Evolutionary conservation across 1,140 invertebrate genomes (phyloP).

Genomic region (Mycetomoellerius zeteki): DNA sequence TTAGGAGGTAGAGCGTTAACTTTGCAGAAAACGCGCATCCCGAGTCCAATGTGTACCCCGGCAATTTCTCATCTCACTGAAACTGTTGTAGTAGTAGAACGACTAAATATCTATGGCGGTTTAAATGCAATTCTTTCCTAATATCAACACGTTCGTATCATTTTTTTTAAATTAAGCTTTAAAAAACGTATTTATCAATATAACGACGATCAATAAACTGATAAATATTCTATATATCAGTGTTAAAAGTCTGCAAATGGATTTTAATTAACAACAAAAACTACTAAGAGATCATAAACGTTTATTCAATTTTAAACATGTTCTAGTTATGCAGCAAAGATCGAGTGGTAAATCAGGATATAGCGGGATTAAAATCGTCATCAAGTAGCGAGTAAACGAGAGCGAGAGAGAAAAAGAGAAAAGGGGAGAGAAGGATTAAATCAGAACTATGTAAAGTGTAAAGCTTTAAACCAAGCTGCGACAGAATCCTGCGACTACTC

Average conservation of each 20-base stretch:
- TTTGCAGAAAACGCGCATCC: neutral
- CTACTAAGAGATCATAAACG: neutral
- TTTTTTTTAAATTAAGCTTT: neutral
- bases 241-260: neutral
- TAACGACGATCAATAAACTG: neutral
- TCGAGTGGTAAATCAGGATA: neutral
- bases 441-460: constrained; percentile 39
- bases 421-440: constrained; percentile 20
- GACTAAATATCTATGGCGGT: neutral
- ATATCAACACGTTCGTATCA: neutral
- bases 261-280: neutral
- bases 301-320: neutral
- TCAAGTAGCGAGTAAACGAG: neutral
- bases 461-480: constrained; percentile 53
- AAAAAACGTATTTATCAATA: neutral
- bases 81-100: neutral
- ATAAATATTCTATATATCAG: neutral
- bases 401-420: neutral
- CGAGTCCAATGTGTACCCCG: too few species aligned
- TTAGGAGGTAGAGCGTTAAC: neutral
- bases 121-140: constrained; percentile 2
- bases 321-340: neutral
- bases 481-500: constrained; percentile 30
- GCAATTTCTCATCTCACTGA: constrained; percentile 27
- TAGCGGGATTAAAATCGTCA: constrained; percentile 6